Evolutionary conservation across 2,888 invertebrate species (phyloP), one percentile per base, ranked within the genome.

Genomic region (Merodon equestris): DNA sequence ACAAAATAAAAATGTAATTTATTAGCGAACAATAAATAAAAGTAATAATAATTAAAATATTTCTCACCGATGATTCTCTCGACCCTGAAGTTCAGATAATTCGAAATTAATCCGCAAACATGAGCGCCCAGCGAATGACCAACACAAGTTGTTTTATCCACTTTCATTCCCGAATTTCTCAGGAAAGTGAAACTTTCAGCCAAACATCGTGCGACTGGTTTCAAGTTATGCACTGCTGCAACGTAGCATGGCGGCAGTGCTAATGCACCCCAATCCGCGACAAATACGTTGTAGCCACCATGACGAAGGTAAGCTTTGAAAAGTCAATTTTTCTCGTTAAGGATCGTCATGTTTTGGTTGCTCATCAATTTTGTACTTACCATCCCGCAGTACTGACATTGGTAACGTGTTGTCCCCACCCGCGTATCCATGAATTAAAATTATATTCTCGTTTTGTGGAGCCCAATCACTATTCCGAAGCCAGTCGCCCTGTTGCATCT

Each of bases 91-190:
- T 92, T 91, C 45, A 95, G 89, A 84, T 92, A 93, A 85, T 93
- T 93, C 0, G 94, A 92, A 82, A 94, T 92, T 72, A 94, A 91
- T 9, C 95, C 95, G 83, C 95, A 95, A 61, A 94, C 88, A 85
- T 95, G 95, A 0, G 94, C 94, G 0, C 95, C 95, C 44, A 93
- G 89, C 3, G 93, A 94, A 88, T 95, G 95, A 0, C 95, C 95
- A 1, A 95, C 93, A 86, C 95, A 95, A 0, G 93, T 93, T 40
- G 94, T 91, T 47, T 90, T 89, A 81, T 92, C 91, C 2, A 94
- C 92, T 58, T 91, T 89, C 47, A 94, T 88, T 0, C 94, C 94
- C 1, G 92, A 91, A 75, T 91, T 90, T 19, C 94, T 90, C 56
- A 95, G 88, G 1, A 90, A 89, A 4, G 91, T 92, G 45, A 94